Evolutionary conservation across 2,113 vertebrate genomes (phyloP).

Genomic region (Stigmatopora argus): DNA sequence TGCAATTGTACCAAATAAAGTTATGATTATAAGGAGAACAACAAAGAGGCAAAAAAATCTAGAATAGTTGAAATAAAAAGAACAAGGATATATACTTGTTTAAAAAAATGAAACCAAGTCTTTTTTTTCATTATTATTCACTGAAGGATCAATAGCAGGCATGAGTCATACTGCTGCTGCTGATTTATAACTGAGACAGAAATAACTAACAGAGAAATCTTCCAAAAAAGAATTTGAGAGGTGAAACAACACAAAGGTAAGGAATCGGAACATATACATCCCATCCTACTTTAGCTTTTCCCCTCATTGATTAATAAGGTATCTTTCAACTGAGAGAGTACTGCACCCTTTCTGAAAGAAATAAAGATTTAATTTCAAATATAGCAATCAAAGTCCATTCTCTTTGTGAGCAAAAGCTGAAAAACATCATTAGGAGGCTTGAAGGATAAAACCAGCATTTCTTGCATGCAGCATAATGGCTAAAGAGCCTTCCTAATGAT

Average conservation of each 20-base stretch:
- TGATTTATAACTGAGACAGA: background rate
- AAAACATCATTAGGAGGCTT: slow-evolving; percentile 55
- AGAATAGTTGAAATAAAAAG: background rate
- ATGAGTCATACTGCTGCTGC: background rate
- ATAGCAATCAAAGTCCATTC: slow-evolving; percentile 62
- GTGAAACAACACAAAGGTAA: background rate
- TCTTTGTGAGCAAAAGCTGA: slow-evolving; percentile 51
- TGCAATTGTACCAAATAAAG: background rate
- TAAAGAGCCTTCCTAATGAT: slow-evolving; percentile 55
- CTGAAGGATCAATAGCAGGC: background rate
- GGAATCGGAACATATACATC: too few species aligned
- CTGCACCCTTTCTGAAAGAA: slow-evolving; percentile 30
- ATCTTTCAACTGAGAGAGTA: background rate
- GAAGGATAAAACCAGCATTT: slow-evolving; percentile 18
- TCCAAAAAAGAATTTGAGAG: background rate
- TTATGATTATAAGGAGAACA: background rate
- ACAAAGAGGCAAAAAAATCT: background rate
- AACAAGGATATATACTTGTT: background rate
- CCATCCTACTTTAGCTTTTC: background rate
- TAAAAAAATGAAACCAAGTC: background rate
- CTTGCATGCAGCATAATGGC: slow-evolving; percentile 54
- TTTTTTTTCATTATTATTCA: background rate
- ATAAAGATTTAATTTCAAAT: slow-evolving; percentile 39
- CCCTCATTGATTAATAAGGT: background rate
- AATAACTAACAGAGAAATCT: background rate